Evolutionary conservation across 2,888 invertebrate genomes (phyloP).

Genomic region (Drosophila gaucha): DNA sequence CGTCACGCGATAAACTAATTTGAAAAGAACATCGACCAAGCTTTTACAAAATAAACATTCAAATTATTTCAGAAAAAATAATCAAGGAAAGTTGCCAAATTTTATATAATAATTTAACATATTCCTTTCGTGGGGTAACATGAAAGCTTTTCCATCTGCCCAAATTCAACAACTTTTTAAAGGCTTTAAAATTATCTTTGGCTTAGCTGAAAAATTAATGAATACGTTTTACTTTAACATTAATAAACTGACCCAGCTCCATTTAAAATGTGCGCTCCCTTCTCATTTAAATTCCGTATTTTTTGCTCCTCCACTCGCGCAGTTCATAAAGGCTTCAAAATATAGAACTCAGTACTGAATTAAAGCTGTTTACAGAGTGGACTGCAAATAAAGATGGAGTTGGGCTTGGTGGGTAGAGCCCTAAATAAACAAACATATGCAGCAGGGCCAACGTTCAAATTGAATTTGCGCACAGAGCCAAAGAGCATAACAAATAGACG

Average conservation of each 20-base stretch:
- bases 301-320: neutral
- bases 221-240: neutral
- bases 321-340: slow-evolving; percentile 16
- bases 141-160: neutral
- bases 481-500: slow-evolving; percentile 76
- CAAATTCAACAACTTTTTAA: neutral
- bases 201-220: slow-evolving; percentile 7
- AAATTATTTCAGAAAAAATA: slow-evolving; percentile 16
- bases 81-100: neutral
- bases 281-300: neutral
- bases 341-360: slow-evolving; percentile 15
- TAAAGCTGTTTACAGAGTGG: slow-evolving; percentile 25
- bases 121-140: neutral
- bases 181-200: slow-evolving; percentile 3
- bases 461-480: slow-evolving; percentile 65
- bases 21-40: slow-evolving; percentile 33
- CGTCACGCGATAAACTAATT: slow-evolving; percentile 57
- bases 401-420: neutral
- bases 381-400: slow-evolving; percentile 3
- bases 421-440: slow-evolving; percentile 59
- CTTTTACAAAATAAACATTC: slow-evolving; percentile 28
- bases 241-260: slow-evolving; percentile 4
- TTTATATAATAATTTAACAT: neutral
- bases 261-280: neutral
- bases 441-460: slow-evolving; percentile 57